Evolutionary conservation across 2,113 vertebrate species (phyloP).

Genomic region (Cervus canadensis): DNA sequence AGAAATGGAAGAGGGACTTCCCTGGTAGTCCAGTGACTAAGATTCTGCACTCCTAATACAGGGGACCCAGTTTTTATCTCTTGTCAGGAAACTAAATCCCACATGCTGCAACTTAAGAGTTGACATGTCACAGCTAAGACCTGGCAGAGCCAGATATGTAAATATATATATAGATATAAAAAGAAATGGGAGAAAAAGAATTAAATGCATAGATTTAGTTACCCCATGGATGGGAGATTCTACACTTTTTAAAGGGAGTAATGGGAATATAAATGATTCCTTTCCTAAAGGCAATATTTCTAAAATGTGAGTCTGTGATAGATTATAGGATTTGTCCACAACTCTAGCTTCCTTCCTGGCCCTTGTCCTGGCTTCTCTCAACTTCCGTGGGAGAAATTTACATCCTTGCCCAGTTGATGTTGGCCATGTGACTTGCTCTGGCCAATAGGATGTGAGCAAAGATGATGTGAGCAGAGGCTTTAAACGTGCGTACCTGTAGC

Average conservation of each 20-base stretch:
- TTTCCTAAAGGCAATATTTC: background rate
- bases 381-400: accelerated
- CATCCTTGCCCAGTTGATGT: too few species aligned
- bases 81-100: background rate
- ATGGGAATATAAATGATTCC: background rate
- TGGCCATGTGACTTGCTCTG: background rate
- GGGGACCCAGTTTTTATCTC: background rate
- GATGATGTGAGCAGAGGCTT: background rate
- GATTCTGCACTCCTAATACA: background rate
- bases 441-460: background rate
- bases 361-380: background rate
- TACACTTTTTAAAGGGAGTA: background rate
- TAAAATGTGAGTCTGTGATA: background rate
- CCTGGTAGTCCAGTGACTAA: background rate
- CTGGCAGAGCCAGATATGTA: background rate
- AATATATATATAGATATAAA: background rate
- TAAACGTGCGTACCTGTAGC: background rate
- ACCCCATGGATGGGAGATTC: background rate
- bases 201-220: background rate
- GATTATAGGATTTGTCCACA: background rate
- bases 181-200: background rate
- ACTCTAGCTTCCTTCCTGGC: background rate
- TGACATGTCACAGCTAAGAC: background rate
- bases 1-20: background rate
- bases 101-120: background rate